phyloP scores from a whole-genome alignment of 2,113 vertebrate genomes.

The Gasterosteus nipponicus region DNA sequence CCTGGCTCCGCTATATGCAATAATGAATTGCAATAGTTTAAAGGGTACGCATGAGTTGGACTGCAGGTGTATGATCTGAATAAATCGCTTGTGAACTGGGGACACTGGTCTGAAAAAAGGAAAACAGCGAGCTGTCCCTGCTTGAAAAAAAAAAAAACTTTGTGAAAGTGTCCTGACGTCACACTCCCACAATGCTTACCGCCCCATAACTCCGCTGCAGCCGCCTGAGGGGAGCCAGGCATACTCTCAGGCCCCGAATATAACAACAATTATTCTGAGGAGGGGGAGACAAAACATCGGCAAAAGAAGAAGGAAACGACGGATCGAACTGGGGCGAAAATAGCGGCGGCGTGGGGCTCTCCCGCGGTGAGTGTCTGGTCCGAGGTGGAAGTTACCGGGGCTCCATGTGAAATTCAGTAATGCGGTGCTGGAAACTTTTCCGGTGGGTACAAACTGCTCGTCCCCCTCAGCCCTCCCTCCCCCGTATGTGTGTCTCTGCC shows the following conservation, averaged over 20 bases:
- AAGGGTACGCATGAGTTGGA: neutral
- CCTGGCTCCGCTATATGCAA: neutral
- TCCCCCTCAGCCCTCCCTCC: constrained; percentile 14
- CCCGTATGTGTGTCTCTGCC: neutral
- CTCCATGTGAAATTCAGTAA: constrained; percentile 80
- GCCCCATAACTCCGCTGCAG: constrained; percentile 85
- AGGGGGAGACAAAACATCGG: neutral
- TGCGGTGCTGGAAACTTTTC: constrained; percentile 85
- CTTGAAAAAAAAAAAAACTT: constrained; percentile 76
- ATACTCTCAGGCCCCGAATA: constrained; percentile 83
- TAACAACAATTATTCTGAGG: constrained; percentile 62
- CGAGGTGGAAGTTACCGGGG: constrained; percentile 78
- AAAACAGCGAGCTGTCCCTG: constrained; percentile 44
- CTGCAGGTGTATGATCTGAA: constrained; percentile 37
- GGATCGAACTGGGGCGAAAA: constrained; percentile 51
- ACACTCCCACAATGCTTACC: constrained; percentile 87
- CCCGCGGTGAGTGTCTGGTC: constrained; percentile 75
- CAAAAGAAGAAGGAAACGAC: constrained; percentile 33
- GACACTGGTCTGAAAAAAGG: constrained; percentile 20
- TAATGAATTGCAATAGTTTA: neutral
- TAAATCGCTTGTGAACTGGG: neutral
- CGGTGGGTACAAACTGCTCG: constrained; percentile 79
- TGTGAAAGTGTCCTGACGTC: constrained; percentile 87
- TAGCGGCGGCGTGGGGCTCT: constrained; percentile 71
- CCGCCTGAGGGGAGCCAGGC: constrained; percentile 81